These are phyloP conservation scores for Dromas ardeola DNA, from an alignment of 2,113 vertebrate species.

Conservation along the genomic window DNA sequence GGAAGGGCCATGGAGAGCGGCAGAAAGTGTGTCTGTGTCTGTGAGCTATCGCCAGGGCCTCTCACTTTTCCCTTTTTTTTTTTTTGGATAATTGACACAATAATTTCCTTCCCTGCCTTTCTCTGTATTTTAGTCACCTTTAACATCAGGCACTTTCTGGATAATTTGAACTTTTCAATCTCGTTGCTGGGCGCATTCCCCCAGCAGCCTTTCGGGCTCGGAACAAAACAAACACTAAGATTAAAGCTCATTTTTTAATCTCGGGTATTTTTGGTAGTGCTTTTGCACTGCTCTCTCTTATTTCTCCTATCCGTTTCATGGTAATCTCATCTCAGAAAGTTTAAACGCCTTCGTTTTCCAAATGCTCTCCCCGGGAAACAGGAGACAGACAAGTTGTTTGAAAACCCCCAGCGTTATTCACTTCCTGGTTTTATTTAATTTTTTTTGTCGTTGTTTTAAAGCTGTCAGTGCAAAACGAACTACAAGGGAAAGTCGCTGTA, in stretches of 20 bases:
- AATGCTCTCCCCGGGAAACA: not conserved
- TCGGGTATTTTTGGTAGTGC: not conserved
- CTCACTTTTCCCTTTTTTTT: not conserved
- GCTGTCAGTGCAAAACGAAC: not conserved
- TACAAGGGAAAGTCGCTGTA: not conserved
- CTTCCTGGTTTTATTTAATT: not conserved
- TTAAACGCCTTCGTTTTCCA: not conserved
- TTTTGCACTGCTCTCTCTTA: not conserved
- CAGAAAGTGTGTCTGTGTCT: not conserved
- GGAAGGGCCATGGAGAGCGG: not conserved
- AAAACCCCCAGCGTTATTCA: not conserved
- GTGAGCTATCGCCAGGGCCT: accelerated
- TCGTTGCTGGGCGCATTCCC: not conserved
- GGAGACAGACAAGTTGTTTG: not conserved
- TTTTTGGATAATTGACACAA: not conserved
- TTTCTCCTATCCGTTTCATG: not conserved
- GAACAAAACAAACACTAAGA: not conserved
- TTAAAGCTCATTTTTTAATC: conserved; percentile 1
- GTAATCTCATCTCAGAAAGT: not conserved
- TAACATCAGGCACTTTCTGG: accelerated
- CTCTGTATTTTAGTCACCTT: not conserved
- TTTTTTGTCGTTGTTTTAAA: not conserved
- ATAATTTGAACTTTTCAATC: not conserved
- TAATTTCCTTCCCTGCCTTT: not conserved
- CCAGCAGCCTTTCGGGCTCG: not conserved